Evolutionary conservation across 2,797 vertebrate species (phyloP), one percentile per base, ranked within the genome.

Genomic region (Galago senegalensis): DNA sequence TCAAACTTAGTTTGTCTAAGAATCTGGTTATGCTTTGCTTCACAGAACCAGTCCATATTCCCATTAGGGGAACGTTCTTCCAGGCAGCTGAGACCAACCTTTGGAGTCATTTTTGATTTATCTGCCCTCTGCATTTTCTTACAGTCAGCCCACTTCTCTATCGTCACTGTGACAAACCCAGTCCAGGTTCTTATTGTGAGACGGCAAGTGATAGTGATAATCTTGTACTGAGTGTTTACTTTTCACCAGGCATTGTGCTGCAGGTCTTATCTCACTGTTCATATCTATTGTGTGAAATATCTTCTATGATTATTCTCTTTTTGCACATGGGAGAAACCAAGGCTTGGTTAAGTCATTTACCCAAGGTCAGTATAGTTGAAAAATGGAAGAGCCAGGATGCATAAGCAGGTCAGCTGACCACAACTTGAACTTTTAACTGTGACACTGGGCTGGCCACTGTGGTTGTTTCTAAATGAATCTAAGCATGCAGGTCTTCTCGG

Each of bases 1-100:
- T 96, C 60, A 58, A 91, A 49, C 20, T 91, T 94, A 77, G 56
- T 72, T 87, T 23, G 9, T 49, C 56, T 76, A 81, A 83, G 95
- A 88, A 34, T 80, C 31, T 3, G 18, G 23, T 63, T 69, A 43
- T 46, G 34, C 21, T 49, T 72, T 63, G 40, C 49, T 25, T 89
- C 53, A 58, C 25, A 72, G 92, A 87, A 73, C 16, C 18, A 21
- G 37, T 25, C 56, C 25, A 27, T 83, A 31, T 89, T 93, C 25
- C 23, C n/a, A 83, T 49, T 17, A 20, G 31, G 37, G 76, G 40
- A 56, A 49, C 40, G 1, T 67, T 87, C 43, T 70, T 21, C 37
- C 80, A 40, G 58, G 83, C 10, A 77, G 29, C 37, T 9, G 43
- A 79, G 46, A 34, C 63, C 29, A 77, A 37, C 37, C 17, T 87